Evolutionary conservation across 1,140 invertebrate genomes (phyloP), one percentile per base, ranked within the genome.

Genomic region (Myzus persicae): DNA sequence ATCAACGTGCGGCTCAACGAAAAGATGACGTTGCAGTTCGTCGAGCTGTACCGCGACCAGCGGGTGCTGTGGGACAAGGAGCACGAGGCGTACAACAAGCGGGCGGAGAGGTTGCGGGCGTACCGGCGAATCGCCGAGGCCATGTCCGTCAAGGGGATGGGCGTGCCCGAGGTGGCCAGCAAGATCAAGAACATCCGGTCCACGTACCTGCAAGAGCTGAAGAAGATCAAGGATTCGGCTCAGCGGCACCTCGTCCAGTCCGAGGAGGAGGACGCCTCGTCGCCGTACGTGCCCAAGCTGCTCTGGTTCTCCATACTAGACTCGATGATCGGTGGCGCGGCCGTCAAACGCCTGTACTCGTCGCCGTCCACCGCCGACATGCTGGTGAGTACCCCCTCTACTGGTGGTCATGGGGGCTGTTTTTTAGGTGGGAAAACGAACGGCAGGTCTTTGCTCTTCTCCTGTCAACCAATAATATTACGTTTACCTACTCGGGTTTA

Each of bases 251-350:
- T 88, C 44, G 18, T 88, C 31, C 85, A 88, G 46, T 48, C 44
- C n/a, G 85, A 88, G 20, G 93, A 94, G 93, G 81, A 92, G 95
- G 95, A 95, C 95, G 93, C 95, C 95, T 94, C 95, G 95, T 40
- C 88, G 51, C 89, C 38, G 51, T 90, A 90, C 51, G 89, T 67
- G 38, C 89, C 89, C 38, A 90, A 90, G 18, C n/a, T 88, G 31
- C 31, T 88, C 26, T 88, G 54, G 89, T 90, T 59, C 51, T 38
- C 51, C 24, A 90, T 67, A 24, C 2, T 90, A 24, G 89, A 90
- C 38, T 90, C 89, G 22, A 59, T 90, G 48, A 90, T 90, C 48
- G 89, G 89, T 24, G 48, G 89, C 24, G 89, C 51, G 38, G 51
- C 89, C 51, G 51, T 40, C 3, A 90, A 90, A 90, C 89, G 89